Evolutionary conservation across 2,888 invertebrate species (phyloP).

Genomic region (Thera obeliscata): DNA sequence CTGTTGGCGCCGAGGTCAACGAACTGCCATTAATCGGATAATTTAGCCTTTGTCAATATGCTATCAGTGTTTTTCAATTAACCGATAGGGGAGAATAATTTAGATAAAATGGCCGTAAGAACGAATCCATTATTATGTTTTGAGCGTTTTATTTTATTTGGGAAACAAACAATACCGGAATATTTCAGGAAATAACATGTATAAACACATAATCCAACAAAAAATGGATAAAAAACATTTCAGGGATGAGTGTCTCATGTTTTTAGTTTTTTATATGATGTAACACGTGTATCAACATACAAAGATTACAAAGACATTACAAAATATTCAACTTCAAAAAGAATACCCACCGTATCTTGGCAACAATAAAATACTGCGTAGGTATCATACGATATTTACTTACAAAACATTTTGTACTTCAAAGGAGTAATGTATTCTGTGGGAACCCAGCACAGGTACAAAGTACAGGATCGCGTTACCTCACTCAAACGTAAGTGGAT

Average conservation of each 20-base stretch:
- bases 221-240: no score
- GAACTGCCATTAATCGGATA: slow-evolving; percentile 49
- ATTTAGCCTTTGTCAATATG: slow-evolving; percentile 50
- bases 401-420: slow-evolving; percentile 44
- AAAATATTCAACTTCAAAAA: neutral
- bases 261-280: no score
- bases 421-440: slow-evolving; percentile 41
- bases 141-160: no score
- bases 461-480: slow-evolving; percentile 20
- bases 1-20: slow-evolving; percentile 39
- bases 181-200: no score
- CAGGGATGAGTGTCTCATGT: no score
- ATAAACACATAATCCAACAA: no score
- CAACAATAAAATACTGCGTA: slow-evolving; percentile 30
- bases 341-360: neutral
- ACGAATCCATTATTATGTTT: neutral
- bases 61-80: slow-evolving; percentile 53
- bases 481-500: slow-evolving; percentile 27
- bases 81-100: slow-evolving; percentile 32
- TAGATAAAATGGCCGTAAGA: slow-evolving; percentile 8
- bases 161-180: no score
- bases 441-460: slow-evolving; percentile 6
- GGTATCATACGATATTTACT: slow-evolving; percentile 47
- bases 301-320: neutral
- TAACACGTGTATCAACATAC: neutral